Conservation (phyloP, 64 coral and sea anemone species). For the Platygyra sinensis region DNA sequence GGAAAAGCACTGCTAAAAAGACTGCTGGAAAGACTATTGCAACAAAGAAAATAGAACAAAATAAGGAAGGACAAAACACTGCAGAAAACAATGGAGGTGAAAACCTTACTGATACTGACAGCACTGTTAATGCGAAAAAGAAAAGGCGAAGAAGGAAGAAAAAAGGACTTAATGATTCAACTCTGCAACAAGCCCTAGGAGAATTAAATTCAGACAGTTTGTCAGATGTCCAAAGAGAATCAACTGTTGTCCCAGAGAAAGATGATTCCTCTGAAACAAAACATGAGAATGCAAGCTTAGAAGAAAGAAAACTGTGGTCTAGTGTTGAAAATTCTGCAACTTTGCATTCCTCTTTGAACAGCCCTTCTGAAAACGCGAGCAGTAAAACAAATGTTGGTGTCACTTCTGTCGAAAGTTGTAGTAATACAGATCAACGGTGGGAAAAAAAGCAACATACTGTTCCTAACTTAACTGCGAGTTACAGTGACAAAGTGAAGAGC, state of each 20-base stretch:
- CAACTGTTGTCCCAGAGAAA: background rate
- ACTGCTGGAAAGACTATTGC: background rate
- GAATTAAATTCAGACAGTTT: background rate
- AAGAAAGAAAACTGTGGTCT: background rate
- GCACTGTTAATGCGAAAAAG: background rate
- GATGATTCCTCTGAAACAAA: background rate
- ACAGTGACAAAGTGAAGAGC: constrained; percentile 35
- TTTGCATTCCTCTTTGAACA: background rate
- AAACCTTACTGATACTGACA: background rate
- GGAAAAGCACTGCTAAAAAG: background rate
- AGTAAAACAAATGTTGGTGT: background rate
- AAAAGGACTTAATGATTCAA: background rate
- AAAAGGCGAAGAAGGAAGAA: constrained; percentile 28
- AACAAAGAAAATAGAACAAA: background rate
- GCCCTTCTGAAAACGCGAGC: background rate
- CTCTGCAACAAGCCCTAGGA: background rate
- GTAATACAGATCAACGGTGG: background rate
- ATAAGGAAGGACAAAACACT: background rate
- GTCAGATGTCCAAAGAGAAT: background rate
- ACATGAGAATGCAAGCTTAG: background rate
- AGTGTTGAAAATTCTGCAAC: background rate
- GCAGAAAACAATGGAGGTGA: background rate
- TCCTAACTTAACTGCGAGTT: background rate
- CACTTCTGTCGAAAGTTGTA: background rate
- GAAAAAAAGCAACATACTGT: background rate